phyloP scores from a whole-genome alignment of 1,140 invertebrate genomes.

The Drosophila takahashii region DNA sequence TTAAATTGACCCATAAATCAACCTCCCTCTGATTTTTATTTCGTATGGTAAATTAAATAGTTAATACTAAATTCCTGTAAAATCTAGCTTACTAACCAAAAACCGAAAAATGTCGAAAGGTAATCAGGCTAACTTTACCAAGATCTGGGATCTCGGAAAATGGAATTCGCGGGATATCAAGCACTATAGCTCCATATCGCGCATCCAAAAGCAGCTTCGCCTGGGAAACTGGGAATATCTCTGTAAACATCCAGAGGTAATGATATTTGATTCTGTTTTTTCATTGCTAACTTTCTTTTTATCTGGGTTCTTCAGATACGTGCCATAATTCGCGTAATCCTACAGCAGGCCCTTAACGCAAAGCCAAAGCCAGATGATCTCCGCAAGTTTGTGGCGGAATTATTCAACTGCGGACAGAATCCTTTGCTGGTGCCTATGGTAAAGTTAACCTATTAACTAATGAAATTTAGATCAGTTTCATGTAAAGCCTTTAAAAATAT shows the following conservation, averaged over 20 bases:
- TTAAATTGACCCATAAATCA: neutral
- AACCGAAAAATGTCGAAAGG: slow-evolving; percentile 13
- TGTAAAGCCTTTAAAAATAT: no score
- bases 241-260: slow-evolving; percentile 61
- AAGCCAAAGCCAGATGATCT: slow-evolving; percentile 39
- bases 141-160: slow-evolving; percentile 55
- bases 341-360: slow-evolving; percentile 58
- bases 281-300: neutral
- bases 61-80: slow-evolving; percentile 13
- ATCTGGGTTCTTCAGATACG: slow-evolving; percentile 40
- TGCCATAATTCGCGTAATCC: slow-evolving; percentile 63
- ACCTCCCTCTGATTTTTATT: slow-evolving; percentile 3
- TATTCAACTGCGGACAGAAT: slow-evolving; percentile 54
- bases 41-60: neutral
- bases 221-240: slow-evolving; percentile 60
- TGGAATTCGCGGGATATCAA: slow-evolving; percentile 58
- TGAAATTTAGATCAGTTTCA: no score
- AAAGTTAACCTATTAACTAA: neutral
- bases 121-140: slow-evolving; percentile 21
- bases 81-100: neutral
- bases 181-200: slow-evolving; percentile 37
- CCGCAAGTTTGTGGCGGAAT: slow-evolving; percentile 48
- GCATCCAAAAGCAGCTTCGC: slow-evolving; percentile 61
- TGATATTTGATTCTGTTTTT: no score
- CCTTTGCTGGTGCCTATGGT: slow-evolving; percentile 62